These are phyloP conservation scores for Ladona fulva DNA, from an alignment of 1,140 invertebrate genomes.

Conservation along the genomic window DNA sequence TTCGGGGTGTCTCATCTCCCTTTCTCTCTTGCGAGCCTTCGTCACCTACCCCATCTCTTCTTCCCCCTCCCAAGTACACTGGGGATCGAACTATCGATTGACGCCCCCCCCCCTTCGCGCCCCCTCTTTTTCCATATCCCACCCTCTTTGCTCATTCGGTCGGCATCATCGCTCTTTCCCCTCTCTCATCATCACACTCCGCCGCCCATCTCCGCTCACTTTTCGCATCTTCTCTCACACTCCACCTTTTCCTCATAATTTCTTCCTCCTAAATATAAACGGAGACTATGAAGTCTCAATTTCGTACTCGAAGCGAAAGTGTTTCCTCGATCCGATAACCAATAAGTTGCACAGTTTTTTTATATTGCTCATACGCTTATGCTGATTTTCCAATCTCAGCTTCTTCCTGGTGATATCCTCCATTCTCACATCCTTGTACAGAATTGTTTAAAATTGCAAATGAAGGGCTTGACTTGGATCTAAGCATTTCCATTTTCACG, in stretches of 20 bases:
- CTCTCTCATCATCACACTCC: slow-evolving; percentile 28
- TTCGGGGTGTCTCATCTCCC: neutral
- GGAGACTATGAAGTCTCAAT: too few relatives aligned
- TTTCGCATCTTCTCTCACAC: slow-evolving; percentile 19
- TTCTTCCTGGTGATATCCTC: too few relatives aligned
- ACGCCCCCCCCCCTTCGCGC: slow-evolving; percentile 10
- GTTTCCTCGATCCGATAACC: too few relatives aligned
- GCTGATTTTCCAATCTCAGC: too few relatives aligned
- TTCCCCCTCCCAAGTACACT: neutral
- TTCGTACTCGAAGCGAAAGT: too few relatives aligned
- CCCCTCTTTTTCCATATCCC: slow-evolving; percentile 19
- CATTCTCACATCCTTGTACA: too few relatives aligned
- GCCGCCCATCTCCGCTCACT: slow-evolving; percentile 37
- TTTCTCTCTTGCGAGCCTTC: neutral
- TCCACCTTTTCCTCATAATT: neutral
- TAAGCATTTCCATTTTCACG: too few relatives aligned
- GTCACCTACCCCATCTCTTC: neutral
- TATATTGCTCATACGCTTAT: too few relatives aligned
- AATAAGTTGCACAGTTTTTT: too few relatives aligned
- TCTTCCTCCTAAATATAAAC: neutral
- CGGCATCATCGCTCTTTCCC: slow-evolving; percentile 11
- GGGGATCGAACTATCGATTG: neutral
- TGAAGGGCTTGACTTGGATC: too few relatives aligned
- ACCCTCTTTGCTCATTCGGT: slow-evolving; percentile 19
- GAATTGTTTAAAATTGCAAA: too few relatives aligned